Evolutionary conservation across 2,888 invertebrate genomes (phyloP).

Genomic region (Frankliniella fusca): DNA sequence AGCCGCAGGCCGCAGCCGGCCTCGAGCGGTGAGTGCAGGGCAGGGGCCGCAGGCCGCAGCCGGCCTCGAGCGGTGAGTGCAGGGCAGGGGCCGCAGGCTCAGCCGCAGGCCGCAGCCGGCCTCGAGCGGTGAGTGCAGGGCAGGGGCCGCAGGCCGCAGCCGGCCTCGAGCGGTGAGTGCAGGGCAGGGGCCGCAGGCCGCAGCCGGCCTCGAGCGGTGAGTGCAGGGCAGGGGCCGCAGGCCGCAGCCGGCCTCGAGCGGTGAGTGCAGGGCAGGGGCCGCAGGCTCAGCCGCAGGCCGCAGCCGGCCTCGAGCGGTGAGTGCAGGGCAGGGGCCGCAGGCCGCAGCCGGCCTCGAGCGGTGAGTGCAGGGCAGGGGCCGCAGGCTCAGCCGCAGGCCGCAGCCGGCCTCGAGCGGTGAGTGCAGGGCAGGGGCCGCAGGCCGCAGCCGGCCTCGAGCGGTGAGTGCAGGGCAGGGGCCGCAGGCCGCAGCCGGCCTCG

Average conservation of each 20-base stretch:
- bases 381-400: too few relatives aligned
- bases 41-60: too few relatives aligned
- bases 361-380: too few relatives aligned
- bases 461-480: too few relatives aligned
- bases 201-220: not conserved
- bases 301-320: not conserved
- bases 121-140: not conserved
- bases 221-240: too few relatives aligned
- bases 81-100: too few relatives aligned
- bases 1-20: not conserved
- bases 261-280: too few relatives aligned
- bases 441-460: not conserved
- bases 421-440: too few relatives aligned
- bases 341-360: not conserved
- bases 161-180: not conserved
- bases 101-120: not conserved
- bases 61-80: not conserved
- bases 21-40: not conserved
- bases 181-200: too few relatives aligned
- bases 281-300: too few relatives aligned
- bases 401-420: not conserved
- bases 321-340: too few relatives aligned
- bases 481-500: not conserved
- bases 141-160: too few relatives aligned
- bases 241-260: not conserved